These are phyloP conservation scores for Drosophila birchii DNA, from an alignment of 2,888 invertebrate species.

Conservation along the genomic window DNA sequence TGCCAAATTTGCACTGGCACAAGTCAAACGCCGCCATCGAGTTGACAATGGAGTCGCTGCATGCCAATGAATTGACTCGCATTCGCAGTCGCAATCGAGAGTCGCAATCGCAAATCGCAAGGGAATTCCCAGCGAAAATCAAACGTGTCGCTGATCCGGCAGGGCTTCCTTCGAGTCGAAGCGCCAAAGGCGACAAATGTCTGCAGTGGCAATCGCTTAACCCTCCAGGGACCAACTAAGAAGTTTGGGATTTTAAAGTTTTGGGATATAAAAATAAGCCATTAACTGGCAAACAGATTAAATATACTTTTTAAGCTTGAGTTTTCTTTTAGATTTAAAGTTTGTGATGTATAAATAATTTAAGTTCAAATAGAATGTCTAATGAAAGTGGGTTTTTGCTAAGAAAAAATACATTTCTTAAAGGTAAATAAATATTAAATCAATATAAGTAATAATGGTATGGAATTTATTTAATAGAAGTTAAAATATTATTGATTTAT, in stretches of 20 bases:
- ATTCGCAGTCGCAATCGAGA: conserved; percentile 15
- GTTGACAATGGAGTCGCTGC: conserved; percentile 57
- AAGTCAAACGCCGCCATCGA: conserved; percentile 50
- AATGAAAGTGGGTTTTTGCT: too few relatives aligned
- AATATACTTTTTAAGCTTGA: not conserved
- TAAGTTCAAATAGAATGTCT: too few relatives aligned
- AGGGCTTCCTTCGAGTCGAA: conserved; percentile 32
- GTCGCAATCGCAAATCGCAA: conserved; percentile 30
- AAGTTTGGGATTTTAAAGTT: not conserved
- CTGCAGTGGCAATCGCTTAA: conserved; percentile 17
- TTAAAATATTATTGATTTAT: too few relatives aligned
- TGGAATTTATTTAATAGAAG: too few relatives aligned
- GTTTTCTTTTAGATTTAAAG: not conserved
- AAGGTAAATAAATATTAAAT: too few relatives aligned
- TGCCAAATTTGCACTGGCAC: conserved; percentile 62
- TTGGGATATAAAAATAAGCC: too few relatives aligned
- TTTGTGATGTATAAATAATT: not conserved
- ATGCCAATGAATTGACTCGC: conserved; percentile 65
- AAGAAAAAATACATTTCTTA: too few relatives aligned
- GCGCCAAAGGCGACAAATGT: conserved; percentile 21
- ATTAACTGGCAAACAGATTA: not conserved
- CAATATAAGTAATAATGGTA: too few relatives aligned
- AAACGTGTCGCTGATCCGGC: conserved; percentile 57
- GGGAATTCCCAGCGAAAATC: conserved; percentile 41
- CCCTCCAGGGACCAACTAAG: conserved; percentile 1